Evolutionary conservation across 2,113 vertebrate genomes (phyloP).

Genomic region (Trichechus manatus): DNA sequence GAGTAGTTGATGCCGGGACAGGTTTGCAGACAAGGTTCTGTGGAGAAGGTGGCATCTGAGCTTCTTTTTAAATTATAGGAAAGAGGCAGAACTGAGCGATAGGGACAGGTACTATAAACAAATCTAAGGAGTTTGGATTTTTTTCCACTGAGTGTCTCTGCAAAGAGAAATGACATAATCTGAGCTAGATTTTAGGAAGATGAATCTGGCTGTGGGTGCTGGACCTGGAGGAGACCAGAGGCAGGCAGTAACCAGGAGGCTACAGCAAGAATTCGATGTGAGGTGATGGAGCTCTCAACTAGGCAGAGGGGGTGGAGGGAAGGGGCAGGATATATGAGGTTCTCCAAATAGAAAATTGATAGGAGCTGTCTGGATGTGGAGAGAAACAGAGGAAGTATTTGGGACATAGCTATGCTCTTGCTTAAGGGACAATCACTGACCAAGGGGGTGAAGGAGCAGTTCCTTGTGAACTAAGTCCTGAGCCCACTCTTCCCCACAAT

Average conservation of each 20-base stretch:
- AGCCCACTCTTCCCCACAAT: rapidly evolving
- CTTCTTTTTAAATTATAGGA: too few species aligned
- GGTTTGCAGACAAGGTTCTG: too few species aligned
- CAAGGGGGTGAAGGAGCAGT: neutral
- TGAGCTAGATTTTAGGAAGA: neutral
- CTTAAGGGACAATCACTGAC: neutral
- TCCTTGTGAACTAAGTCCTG: neutral
- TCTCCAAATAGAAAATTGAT: neutral
- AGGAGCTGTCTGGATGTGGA: too few species aligned
- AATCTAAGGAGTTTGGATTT: neutral
- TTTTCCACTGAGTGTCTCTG: neutral
- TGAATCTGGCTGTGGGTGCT: neutral
- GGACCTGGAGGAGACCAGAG: neutral
- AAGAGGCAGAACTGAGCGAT: too few species aligned
- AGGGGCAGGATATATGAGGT: neutral
- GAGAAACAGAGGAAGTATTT: too few species aligned
- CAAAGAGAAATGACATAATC: neutral
- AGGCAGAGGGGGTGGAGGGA: too few species aligned
- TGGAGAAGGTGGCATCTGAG: too few species aligned
- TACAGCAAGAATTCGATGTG: neutral
- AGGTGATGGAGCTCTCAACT: rapidly evolving
- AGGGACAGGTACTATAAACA: too few species aligned
- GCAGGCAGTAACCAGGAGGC: neutral
- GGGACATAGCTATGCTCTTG: neutral
- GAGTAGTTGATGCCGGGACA: too few species aligned